Conservation (phyloP, 2,888 invertebrate species). For the Thymelicus lineola region DNA sequence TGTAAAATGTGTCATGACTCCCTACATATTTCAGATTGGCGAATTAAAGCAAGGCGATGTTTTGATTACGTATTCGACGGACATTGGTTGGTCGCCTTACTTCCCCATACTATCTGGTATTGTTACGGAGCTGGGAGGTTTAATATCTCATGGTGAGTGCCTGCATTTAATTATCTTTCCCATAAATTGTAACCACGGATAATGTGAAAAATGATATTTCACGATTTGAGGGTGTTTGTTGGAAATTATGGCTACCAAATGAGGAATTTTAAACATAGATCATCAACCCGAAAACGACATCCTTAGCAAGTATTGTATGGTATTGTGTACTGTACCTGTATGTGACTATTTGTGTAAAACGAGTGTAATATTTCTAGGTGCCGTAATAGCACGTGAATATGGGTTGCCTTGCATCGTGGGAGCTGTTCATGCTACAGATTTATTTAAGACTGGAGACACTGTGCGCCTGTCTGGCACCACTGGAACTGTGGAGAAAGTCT, state of each 20-base stretch:
- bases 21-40: constrained; percentile 73
- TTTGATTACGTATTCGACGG: constrained; percentile 90
- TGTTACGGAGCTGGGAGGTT: constrained; percentile 92
- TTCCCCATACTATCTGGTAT: constrained; percentile 92
- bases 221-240: too few species aligned
- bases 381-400: constrained; percentile 93
- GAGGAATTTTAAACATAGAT: too few species aligned
- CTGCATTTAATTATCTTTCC: not conserved
- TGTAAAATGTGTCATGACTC: too few species aligned
- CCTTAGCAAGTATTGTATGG: too few species aligned
- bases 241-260: too few species aligned
- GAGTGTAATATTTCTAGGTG: constrained; percentile 78
- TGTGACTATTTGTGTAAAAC: too few species aligned
- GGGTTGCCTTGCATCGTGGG: constrained; percentile 94
- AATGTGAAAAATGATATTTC: too few species aligned
- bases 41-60: constrained; percentile 88
- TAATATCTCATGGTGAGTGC: constrained; percentile 90
- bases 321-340: too few species aligned
- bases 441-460: constrained; percentile 88
- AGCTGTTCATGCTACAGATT: constrained; percentile 87
- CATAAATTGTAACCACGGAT: too few species aligned
- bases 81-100: constrained; percentile 94
- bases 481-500: constrained; percentile 72
- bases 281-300: too few species aligned
- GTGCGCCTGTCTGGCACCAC: constrained; percentile 80